Conservation (phyloP, 2,888 invertebrate species). For the Spisula subtruncata region DNA sequence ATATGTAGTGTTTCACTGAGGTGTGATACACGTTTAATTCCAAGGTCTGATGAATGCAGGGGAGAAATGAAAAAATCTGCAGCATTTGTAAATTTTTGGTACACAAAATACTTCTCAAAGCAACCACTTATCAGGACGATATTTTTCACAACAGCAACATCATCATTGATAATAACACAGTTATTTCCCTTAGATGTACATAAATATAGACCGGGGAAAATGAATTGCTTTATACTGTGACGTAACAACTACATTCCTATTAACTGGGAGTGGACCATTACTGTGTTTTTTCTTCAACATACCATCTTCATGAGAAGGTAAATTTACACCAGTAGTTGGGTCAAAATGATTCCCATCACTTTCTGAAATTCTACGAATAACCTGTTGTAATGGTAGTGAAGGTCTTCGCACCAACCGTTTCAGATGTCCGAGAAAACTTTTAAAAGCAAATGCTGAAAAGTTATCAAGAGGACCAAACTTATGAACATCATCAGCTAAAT, state of each 20-base stretch:
- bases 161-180: constrained; percentile 53
- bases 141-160: constrained; percentile 53
- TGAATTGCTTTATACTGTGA: constrained; percentile 37
- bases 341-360: too few species aligned
- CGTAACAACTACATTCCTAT: background rate
- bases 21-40: constrained; percentile 41
- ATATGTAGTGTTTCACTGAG: constrained; percentile 25
- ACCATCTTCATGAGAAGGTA: background rate
- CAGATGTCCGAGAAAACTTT: constrained; percentile 79
- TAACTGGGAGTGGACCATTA: constrained; percentile 48
- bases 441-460: constrained; percentile 85
- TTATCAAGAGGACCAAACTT: constrained; percentile 82
- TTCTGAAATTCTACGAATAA: constrained; percentile 62
- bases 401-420: constrained; percentile 64
- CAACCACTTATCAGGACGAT: constrained; percentile 4
- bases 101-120: too few species aligned
- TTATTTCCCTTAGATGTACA: constrained; percentile 47
- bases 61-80: constrained; percentile 29
- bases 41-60: constrained; percentile 29
- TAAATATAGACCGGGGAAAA: constrained; percentile 32
- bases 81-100: background rate
- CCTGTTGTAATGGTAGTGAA: constrained; percentile 60
- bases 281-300: constrained; percentile 51
- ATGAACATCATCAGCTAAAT: constrained; percentile 84
- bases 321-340: too few species aligned